Conservation (phyloP, 2,797 vertebrate species). For the Numenius phaeopus region DNA sequence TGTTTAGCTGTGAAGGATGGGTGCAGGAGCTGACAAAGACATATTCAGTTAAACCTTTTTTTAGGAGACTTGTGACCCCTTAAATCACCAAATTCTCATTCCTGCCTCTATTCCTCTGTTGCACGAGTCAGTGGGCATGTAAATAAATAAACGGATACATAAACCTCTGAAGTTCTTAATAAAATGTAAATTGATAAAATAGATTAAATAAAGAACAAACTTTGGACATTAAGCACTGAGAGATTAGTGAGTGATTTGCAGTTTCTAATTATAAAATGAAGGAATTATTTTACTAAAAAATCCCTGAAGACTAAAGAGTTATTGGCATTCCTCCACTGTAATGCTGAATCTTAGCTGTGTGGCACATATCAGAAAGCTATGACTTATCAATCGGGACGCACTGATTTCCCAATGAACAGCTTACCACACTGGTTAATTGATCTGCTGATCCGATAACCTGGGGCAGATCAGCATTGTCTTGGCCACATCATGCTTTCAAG, state of each 20-base stretch:
- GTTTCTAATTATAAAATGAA: constrained; percentile 31
- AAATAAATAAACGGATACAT: neutral
- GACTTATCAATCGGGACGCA: neutral
- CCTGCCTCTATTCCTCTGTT: neutral
- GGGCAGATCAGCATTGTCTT: neutral
- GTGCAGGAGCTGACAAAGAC: neutral
- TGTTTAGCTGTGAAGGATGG: neutral
- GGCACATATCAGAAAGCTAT: neutral
- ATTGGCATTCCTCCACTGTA: neutral
- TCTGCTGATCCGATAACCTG: neutral
- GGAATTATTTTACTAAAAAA: neutral
- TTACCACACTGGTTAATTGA: neutral
- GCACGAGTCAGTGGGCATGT: neutral
- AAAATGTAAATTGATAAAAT: constrained; percentile 3
- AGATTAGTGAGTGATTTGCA: neutral
- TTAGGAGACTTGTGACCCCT: neutral
- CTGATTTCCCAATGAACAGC: neutral
- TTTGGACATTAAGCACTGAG: neutral
- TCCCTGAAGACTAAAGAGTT: neutral
- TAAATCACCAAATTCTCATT: neutral
- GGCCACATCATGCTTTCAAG: neutral
- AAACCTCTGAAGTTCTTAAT: neutral
- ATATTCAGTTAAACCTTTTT: neutral
- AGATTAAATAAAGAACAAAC: neutral
- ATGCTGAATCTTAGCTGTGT: neutral